Evolutionary conservation across 2,888 invertebrate genomes (phyloP).

Genomic region (Noctua fimbriata): DNA sequence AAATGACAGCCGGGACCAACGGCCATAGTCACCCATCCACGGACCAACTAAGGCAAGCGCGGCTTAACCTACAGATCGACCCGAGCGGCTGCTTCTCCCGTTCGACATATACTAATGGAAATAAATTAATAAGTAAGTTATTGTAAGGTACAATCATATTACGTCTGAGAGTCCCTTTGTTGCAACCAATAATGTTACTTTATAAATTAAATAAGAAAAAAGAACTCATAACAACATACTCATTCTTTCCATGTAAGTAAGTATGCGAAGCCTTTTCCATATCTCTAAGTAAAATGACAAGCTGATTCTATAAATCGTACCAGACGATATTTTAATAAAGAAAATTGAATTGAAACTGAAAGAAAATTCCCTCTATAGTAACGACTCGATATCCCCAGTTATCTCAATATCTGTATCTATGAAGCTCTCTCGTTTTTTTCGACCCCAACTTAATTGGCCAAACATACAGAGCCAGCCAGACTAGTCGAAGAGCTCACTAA

Average conservation of each 20-base stretch:
- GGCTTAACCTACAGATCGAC: too few relatives aligned
- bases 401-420: constrained; percentile 45
- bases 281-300: constrained; percentile 19
- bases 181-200: neutral
- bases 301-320: constrained; percentile 6
- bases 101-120: neutral
- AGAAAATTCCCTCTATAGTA: constrained; percentile 22
- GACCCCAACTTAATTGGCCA: constrained; percentile 59
- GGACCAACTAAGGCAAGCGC: too few relatives aligned
- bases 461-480: constrained; percentile 37
- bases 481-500: constrained; percentile 49
- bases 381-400: constrained; percentile 41
- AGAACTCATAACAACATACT: neutral
- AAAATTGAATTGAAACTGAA: constrained; percentile 52
- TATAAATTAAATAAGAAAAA: neutral
- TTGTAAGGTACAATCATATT: neutral
- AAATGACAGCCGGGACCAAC: too few relatives aligned
- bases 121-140: neutral
- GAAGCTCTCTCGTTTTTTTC: constrained; percentile 32
- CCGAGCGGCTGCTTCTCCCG: too few relatives aligned
- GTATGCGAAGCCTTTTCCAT: neutral
- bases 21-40: too few relatives aligned
- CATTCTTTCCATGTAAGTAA: neutral
- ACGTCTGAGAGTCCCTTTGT: neutral
- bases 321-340: constrained; percentile 45